Conservation (phyloP, 2,113 vertebrate genomes). For the Dromiciops gliroides region DNA sequence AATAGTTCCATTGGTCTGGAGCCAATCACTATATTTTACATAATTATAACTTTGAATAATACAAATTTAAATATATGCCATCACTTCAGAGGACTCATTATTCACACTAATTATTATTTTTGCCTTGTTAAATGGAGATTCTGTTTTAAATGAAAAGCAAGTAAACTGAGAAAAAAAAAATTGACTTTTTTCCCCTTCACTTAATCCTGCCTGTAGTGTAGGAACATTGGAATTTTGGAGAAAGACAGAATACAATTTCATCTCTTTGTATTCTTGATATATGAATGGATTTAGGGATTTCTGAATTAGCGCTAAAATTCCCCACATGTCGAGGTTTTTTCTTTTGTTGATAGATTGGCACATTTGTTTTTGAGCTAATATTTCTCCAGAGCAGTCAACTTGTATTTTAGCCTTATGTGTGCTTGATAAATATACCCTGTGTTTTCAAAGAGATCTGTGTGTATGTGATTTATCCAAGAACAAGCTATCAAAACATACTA, state of each 20-base stretch:
- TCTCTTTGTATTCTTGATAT: neutral
- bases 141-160: neutral
- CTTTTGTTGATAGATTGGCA: slow-evolving; percentile 3
- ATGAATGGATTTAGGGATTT: neutral
- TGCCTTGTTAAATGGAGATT: neutral
- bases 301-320: neutral
- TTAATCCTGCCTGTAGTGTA: neutral
- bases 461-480: slow-evolving; percentile 3
- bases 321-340: neutral
- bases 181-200: neutral
- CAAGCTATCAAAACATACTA: slow-evolving; percentile 3
- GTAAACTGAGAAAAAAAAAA: neutral
- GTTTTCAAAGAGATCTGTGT: neutral
- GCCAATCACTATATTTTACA: neutral
- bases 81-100: neutral
- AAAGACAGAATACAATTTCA: neutral
- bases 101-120: neutral
- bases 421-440: neutral
- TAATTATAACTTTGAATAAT: neutral
- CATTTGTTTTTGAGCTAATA: slow-evolving; percentile 1
- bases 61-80: neutral
- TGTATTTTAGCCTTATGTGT: neutral
- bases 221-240: neutral
- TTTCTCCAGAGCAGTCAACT: neutral
- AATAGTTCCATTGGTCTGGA: neutral